Conservation (phyloP, 1,140 invertebrate genomes). For the Drosophila carrolli region DNA sequence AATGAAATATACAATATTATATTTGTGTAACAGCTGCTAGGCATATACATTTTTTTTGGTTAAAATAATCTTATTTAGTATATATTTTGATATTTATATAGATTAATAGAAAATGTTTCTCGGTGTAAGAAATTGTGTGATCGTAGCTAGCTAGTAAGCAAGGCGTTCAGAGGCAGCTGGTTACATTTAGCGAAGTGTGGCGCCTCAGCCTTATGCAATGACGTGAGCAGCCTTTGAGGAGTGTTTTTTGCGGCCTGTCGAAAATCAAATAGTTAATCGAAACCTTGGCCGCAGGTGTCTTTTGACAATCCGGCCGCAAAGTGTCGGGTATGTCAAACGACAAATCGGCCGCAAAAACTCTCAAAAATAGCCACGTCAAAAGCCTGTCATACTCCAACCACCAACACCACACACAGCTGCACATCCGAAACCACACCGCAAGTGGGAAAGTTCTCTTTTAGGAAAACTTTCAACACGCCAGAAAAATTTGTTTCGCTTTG, state of each 20-base stretch:
- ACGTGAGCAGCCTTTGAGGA: slow-evolving; percentile 22
- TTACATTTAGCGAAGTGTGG: slow-evolving; percentile 27
- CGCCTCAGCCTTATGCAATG: slow-evolving; percentile 33
- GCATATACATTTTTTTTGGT: too few species aligned
- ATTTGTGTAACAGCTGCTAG: too few species aligned
- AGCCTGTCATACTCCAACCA: slow-evolving; percentile 9
- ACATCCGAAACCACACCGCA: slow-evolving; percentile 7
- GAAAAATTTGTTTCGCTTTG: slow-evolving; percentile 49
- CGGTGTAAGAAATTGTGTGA: slow-evolving; percentile 2
- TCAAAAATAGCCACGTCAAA: slow-evolving; percentile 32
- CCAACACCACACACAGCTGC: too few species aligned
- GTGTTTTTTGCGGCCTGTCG: slow-evolving; percentile 1
- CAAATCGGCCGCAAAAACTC: slow-evolving; percentile 38
- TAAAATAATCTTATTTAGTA: not conserved
- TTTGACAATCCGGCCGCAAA: slow-evolving; percentile 28
- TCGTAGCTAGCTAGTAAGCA: not conserved
- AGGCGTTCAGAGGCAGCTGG: slow-evolving; percentile 5
- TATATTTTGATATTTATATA: not conserved
- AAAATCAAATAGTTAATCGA: slow-evolving; percentile 39
- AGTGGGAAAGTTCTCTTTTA: slow-evolving; percentile 24
- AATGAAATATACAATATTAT: too few species aligned
- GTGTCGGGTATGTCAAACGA: slow-evolving; percentile 37
- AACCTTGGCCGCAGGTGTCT: slow-evolving; percentile 34
- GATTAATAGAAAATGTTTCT: too few species aligned
- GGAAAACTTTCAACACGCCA: slow-evolving; percentile 30